Percentiles rank a stretch among this genome's conserved stretches.
Conservation (phyloP, 2,113 vertebrate species). For the Larimichthys polyactis region DNA sequence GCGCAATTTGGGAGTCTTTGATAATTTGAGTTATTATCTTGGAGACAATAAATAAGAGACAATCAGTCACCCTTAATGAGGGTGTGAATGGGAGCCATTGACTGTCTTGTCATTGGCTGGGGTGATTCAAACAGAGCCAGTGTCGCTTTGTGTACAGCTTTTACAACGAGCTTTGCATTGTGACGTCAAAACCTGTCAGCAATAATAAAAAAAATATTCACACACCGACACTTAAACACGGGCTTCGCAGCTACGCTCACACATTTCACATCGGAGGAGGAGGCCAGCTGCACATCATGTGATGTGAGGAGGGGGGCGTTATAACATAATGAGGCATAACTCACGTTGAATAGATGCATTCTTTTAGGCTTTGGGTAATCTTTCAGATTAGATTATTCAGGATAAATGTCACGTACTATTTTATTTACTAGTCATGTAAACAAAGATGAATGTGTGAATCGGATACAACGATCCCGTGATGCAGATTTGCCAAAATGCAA, state of each 20-base stretch:
- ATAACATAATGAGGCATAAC: background rate
- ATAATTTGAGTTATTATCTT: slow-evolving; percentile 62
- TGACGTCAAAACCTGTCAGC: slow-evolving; percentile 23
- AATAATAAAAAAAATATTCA: background rate
- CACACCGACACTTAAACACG: background rate
- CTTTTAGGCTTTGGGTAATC: background rate
- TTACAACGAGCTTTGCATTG: background rate
- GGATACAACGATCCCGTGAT: background rate
- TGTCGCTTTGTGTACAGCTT: slow-evolving; percentile 48
- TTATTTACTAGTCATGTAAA: background rate
- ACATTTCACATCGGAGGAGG: background rate
- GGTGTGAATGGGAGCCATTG: slow-evolving; percentile 46
- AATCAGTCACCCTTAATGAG: slow-evolving; percentile 68
- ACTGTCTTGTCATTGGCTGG: slow-evolving; percentile 44
- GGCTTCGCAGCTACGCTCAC: background rate
- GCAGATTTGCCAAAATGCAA: background rate
- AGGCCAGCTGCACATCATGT: background rate
- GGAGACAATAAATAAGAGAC: slow-evolving; percentile 63
- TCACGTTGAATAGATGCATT: background rate
- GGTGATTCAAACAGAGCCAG: slow-evolving; percentile 19
- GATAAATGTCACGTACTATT: background rate
- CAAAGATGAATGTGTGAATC: background rate
- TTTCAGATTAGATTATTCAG: background rate
- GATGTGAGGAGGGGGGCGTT: slow-evolving; percentile 8
- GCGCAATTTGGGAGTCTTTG: slow-evolving; percentile 58